Percentiles rank a stretch among this genome's conserved stretches.
These are phyloP conservation scores for Petrocephalus zakoni DNA, from an alignment of 2,113 vertebrate species.

Conservation along the genomic window DNA sequence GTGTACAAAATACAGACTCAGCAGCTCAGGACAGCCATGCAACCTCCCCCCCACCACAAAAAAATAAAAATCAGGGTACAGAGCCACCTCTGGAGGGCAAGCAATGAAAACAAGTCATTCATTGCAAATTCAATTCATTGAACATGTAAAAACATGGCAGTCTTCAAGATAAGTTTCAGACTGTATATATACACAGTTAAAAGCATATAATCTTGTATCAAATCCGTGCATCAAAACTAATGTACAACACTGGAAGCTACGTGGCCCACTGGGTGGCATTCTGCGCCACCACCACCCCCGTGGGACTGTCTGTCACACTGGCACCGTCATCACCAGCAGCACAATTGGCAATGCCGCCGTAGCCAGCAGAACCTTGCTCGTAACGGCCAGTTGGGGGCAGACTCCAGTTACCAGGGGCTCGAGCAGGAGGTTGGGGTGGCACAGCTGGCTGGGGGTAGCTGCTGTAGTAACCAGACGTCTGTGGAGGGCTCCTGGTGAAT, in stretches of 20 bases:
- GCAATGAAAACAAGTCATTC: background rate
- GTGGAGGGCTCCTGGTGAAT: conserved; percentile 42
- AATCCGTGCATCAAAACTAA: background rate
- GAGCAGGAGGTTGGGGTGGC: background rate
- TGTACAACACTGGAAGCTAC: background rate
- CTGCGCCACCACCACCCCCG: conserved; percentile 21
- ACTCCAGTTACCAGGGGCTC: conserved; percentile 41
- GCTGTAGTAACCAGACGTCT: conserved; percentile 45
- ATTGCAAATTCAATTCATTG: background rate
- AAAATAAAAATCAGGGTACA: background rate
- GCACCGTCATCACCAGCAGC: background rate
- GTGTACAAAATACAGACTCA: background rate
- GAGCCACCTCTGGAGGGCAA: background rate
- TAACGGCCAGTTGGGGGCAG: conserved; percentile 37
- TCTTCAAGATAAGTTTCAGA: background rate
- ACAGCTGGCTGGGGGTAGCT: conserved; percentile 39
- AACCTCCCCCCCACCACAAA: background rate
- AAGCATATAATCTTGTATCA: background rate
- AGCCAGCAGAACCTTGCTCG: conserved; percentile 40
- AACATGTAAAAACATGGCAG: background rate
- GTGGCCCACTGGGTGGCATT: conserved; percentile 34
- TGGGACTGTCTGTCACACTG: conserved; percentile 18
- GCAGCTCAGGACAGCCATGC: background rate
- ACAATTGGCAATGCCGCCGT: conserved; percentile 12
- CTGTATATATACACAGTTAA: background rate